A percentile compares a stretch with the other conserved stretches of the same genome.
Evolutionary conservation across 2,888 invertebrate species (phyloP).

Genomic region (Drosophila ustulata): DNA sequence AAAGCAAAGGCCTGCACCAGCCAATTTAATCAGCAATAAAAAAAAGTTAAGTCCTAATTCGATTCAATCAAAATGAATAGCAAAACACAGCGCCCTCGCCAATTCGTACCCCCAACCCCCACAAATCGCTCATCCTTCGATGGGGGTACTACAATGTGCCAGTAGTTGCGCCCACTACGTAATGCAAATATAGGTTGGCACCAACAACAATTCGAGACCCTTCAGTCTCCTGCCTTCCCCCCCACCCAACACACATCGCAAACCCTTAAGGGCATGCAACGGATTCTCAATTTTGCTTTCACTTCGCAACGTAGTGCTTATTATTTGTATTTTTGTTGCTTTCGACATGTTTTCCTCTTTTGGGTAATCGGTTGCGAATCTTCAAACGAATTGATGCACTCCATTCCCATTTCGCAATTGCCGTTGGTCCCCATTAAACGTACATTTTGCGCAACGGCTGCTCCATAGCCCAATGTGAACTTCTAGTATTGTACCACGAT

Average conservation of each 20-base stretch:
- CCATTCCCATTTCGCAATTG: slow-evolving; percentile 55
- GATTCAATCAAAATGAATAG: slow-evolving; percentile 79
- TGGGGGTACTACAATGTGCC: slow-evolving; percentile 13
- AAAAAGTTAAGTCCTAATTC: slow-evolving; percentile 78
- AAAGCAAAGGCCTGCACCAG: slow-evolving; percentile 58
- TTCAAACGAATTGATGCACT: slow-evolving; percentile 58
- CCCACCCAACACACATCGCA: not conserved
- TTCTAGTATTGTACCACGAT: slow-evolving; percentile 87
- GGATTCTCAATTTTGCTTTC: slow-evolving; percentile 56
- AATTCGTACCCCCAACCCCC: not conserved
- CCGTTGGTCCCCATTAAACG: slow-evolving; percentile 51
- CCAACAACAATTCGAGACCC: slow-evolving; percentile 44
- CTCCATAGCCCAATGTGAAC: slow-evolving; percentile 86
- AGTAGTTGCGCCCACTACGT: slow-evolving; percentile 31
- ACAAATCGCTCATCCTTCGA: not conserved
- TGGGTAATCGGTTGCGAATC: slow-evolving; percentile 49
- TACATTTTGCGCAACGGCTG: slow-evolving; percentile 25
- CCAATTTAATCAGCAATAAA: slow-evolving; percentile 80
- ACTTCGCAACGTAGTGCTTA: slow-evolving; percentile 56
- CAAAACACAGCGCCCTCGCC: slow-evolving; percentile 49
- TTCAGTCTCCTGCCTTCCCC: slow-evolving; percentile 11
- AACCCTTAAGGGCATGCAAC: slow-evolving; percentile 35
- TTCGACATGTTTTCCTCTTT: slow-evolving; percentile 45
- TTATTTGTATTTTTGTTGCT: slow-evolving; percentile 38
- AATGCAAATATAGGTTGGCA: slow-evolving; percentile 63